phyloP scores from a whole-genome alignment of 2,888 invertebrate genomes.

The Antheraea yamamai region DNA sequence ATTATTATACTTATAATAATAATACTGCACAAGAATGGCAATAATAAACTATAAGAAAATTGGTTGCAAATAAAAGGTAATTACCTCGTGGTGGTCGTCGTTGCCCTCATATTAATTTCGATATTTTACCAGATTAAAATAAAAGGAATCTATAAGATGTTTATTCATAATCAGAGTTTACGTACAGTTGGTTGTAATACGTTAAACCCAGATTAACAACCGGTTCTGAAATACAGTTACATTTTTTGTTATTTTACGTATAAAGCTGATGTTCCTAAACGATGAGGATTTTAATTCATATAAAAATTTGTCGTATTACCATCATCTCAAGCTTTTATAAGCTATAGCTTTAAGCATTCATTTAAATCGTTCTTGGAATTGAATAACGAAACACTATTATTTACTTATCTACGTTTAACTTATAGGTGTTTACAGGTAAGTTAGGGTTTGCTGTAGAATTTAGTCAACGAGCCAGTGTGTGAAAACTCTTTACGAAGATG shows the following conservation, averaged over 20 bases:
- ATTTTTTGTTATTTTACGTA: background rate
- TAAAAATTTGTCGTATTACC: background rate
- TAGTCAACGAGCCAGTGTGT: background rate
- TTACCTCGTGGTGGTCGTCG: no score
- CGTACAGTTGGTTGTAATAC: background rate
- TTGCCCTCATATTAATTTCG: no score
- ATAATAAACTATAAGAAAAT: no score
- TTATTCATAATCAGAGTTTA: background rate
- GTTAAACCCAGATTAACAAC: background rate
- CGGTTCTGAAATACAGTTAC: background rate
- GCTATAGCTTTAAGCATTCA: no score
- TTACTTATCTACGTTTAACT: background rate
- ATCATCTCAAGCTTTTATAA: background rate
- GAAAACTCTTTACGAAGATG: background rate
- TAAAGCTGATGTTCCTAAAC: background rate
- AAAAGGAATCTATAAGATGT: background rate
- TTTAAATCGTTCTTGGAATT: background rate
- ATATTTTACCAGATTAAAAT: background rate
- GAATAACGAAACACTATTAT: background rate
- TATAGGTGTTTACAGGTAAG: background rate
- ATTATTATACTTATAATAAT: no score
- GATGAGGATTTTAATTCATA: background rate
- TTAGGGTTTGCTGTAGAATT: background rate
- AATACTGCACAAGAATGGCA: no score
- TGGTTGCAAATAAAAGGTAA: no score